Evolutionary conservation across 2,797 vertebrate genomes (phyloP).

Genomic region (Diplodus sargus): DNA sequence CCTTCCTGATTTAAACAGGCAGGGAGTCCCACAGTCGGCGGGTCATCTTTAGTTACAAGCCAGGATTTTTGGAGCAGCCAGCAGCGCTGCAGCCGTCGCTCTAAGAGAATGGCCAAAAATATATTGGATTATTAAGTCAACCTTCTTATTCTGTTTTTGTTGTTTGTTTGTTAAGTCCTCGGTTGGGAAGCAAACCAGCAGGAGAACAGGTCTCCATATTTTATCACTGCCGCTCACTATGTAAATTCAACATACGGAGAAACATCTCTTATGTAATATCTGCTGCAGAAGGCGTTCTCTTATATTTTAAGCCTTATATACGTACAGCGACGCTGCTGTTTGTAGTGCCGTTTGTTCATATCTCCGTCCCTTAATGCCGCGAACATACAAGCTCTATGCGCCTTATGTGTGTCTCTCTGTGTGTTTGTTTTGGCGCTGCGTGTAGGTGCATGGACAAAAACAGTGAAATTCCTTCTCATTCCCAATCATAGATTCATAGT

Average conservation of each 20-base stretch:
- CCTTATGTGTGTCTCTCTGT: neutral
- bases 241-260: conserved; percentile 2
- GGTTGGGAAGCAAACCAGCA: neutral
- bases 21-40: too few species aligned
- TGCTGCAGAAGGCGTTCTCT: neutral
- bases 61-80: too few species aligned
- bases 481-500: neutral
- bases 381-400: neutral
- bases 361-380: neutral
- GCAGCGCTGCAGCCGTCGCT: too few species aligned
- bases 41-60: too few species aligned
- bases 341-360: neutral
- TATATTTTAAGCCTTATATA: neutral
- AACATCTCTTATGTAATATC: neutral
- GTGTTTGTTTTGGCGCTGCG: neutral
- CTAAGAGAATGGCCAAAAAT: too few species aligned
- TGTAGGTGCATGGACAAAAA: neutral
- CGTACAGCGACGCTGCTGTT: neutral
- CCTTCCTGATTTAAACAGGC: too few species aligned
- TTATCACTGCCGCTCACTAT: neutral
- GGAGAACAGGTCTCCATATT: neutral
- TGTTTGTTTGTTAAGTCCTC: too few species aligned
- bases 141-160: too few species aligned
- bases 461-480: neutral
- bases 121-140: too few species aligned